Evolutionary conservation across 2,113 vertebrate species (phyloP), one percentile per base, ranked within the genome.

Genomic region (Cyrtonyx montezumae): DNA sequence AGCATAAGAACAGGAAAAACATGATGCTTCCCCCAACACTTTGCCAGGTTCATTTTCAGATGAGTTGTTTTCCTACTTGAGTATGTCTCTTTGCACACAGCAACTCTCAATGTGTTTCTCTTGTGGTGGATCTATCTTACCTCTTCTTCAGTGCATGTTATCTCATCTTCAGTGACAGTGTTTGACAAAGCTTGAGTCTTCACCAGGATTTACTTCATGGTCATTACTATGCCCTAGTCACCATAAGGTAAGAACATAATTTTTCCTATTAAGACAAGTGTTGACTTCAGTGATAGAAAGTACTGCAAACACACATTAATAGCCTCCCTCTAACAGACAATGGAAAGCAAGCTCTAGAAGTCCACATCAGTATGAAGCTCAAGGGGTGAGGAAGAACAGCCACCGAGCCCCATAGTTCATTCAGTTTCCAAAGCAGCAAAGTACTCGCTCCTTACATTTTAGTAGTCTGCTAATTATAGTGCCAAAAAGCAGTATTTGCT

Each of bases 401-500:
- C 28, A 70, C 45, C 4, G 56, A 76, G 43, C 18, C 22, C 42
- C 22, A 5, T 1, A 37, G 43, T 61, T 91, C 2, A 1, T 48
- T 65, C 84, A 32, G 25, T 63, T 92, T 85, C 36, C 49, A 76
- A 84, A 91, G 62, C 1, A 88, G 37, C 11, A 42, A 80, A 81
- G 45, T 30, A 46, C 4, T 71, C 0, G 0, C 36, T 84, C 42
- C 37, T 63, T 84, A 2, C 45, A 59, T 86, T 88, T 92, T 81
- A 68, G 42, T 62, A 53, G 20, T 25, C 49, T 92, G 63, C 55
- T 91, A 87, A 84, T 79, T 76, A 61, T 23, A 53, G 63, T 55
- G 67, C 67, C 79, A 76, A 89, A 89, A 87, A 77, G 55, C 30
- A 90, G 34, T 70, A 88, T 90, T 95, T 89, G 16, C 46, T 63